These are phyloP conservation scores for Tor tambroides DNA, from an alignment of 2,113 vertebrate genomes.

Conservation along the genomic window DNA sequence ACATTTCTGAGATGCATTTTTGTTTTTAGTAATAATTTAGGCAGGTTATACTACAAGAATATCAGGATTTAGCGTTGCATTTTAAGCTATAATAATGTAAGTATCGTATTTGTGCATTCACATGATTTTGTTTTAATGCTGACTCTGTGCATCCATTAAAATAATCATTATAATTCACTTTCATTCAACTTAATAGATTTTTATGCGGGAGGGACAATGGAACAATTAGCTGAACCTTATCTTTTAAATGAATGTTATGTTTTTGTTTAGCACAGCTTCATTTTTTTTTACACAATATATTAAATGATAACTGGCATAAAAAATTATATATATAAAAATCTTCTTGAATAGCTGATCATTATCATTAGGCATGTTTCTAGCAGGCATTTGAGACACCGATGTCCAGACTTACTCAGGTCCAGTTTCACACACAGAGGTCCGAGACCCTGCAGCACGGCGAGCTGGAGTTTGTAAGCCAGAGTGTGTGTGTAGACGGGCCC, in stretches of 20 bases:
- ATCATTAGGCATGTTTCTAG: not conserved
- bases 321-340: not conserved
- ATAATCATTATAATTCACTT: not conserved
- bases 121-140: no score
- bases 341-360: not conserved
- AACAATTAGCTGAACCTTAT: not conserved
- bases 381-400: not conserved
- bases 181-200: not conserved
- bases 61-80: no score
- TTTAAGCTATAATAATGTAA: no score
- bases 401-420: slow-evolving; percentile 82
- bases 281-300: not conserved
- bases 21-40: no score
- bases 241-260: not conserved
- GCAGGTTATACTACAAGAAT: no score
- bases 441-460: slow-evolving; percentile 87
- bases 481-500: slow-evolving; percentile 87
- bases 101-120: no score
- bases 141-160: not conserved
- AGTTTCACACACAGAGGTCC: slow-evolving; percentile 84
- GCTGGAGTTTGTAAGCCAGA: slow-evolving; percentile 89
- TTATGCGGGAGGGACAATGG: not conserved
- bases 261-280: not conserved
- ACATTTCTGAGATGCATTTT: no score
- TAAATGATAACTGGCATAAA: not conserved